Evolutionary conservation across 2,113 vertebrate species (phyloP).

Genomic region (Ivindomyrus marchei): DNA sequence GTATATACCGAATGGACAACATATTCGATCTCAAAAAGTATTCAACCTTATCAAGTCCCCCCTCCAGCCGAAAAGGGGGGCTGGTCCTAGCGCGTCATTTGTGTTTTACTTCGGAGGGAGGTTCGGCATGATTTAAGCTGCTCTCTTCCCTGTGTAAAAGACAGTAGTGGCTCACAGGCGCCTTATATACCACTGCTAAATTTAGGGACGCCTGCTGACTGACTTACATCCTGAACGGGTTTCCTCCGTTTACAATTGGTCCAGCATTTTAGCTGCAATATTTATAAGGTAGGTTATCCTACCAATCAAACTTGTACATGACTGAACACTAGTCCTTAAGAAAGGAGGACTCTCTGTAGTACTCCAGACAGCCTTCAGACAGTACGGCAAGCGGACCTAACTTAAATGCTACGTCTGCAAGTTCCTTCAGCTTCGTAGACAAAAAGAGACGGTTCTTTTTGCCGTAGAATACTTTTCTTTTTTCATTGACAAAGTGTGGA

Average conservation of each 20-base stretch:
- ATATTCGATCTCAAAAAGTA: neutral
- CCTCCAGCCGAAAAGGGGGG: conserved; percentile 17
- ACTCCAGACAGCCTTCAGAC: conserved; percentile 6
- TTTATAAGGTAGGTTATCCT: conserved; percentile 51
- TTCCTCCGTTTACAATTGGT: conserved; percentile 75
- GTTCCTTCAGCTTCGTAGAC: neutral
- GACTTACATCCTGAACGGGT: conserved; percentile 67
- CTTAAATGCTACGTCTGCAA: conserved; percentile 10
- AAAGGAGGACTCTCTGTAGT: conserved; percentile 24
- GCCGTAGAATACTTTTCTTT: conserved; percentile 17
- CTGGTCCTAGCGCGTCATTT: conserved; percentile 24
- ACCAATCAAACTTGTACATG: conserved; percentile 43
- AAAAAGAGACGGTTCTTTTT: conserved; percentile 16
- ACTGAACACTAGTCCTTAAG: conserved; percentile 32
- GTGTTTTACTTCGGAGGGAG: conserved; percentile 37
- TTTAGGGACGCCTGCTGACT: conserved; percentile 67
- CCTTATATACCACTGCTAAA: conserved; percentile 78
- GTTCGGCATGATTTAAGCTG: conserved; percentile 52
- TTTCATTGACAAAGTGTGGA: conserved; percentile 32
- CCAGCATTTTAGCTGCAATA: conserved; percentile 49
- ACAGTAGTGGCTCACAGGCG: conserved; percentile 38
- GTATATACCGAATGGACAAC: neutral
- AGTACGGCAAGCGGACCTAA: conserved; percentile 22
- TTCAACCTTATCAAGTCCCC: neutral
- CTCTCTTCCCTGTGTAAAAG: conserved; percentile 26